These are phyloP conservation scores for Galbula dea DNA, from an alignment of 2,113 vertebrate species.

Conservation along the genomic window DNA sequence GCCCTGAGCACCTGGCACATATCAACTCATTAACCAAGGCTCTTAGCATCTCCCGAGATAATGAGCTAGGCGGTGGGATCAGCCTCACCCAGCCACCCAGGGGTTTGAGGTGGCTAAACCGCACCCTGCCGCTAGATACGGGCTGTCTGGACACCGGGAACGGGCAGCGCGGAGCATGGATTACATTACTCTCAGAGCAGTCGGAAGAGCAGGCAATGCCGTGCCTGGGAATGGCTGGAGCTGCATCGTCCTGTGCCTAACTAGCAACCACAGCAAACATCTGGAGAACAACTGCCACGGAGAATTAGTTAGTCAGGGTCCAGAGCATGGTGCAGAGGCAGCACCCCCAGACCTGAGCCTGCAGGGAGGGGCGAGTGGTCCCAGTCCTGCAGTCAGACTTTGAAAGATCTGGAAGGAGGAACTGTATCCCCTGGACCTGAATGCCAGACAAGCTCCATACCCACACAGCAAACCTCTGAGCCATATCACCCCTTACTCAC, in stretches of 20 bases:
- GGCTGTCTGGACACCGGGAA: not conserved
- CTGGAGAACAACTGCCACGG: fast-evolving
- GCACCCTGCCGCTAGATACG: fast-evolving
- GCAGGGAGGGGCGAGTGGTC: not conserved
- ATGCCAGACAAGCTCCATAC: not conserved
- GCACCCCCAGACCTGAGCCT: too few relatives aligned
- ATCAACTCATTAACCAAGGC: not conserved
- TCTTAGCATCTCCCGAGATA: not conserved
- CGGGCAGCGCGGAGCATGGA: not conserved
- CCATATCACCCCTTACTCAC: fast-evolving
- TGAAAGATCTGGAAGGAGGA: not conserved
- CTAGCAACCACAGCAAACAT: fast-evolving
- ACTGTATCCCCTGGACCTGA: fast-evolving
- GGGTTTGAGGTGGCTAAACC: fast-evolving
- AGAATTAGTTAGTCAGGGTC: fast-evolving
- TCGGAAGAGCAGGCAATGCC: fast-evolving
- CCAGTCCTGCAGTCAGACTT: not conserved
- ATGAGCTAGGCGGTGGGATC: not conserved
- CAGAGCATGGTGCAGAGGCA: not conserved
- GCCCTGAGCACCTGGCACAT: not conserved
- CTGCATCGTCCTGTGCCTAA: fast-evolving
- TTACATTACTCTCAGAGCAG: too few relatives aligned
- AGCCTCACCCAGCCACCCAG: fast-evolving
- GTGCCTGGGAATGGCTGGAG: fast-evolving
- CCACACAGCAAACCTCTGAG: not conserved